Evolutionary conservation across 2,113 vertebrate genomes (phyloP).

Genomic region (Silurus asotus): DNA sequence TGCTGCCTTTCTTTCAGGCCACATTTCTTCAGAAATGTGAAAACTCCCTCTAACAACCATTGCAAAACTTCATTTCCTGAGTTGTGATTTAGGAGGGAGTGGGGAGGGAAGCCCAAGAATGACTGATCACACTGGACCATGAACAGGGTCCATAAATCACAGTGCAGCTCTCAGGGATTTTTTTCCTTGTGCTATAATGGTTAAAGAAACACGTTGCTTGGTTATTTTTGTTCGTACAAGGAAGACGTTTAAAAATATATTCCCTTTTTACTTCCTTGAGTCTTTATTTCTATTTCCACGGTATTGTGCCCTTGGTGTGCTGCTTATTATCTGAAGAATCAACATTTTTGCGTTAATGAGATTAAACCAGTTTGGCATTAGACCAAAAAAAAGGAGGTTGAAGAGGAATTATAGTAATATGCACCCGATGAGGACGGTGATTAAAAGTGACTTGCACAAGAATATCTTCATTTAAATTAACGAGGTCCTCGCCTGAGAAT

Average conservation of each 20-base stretch:
- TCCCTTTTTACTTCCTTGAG: not conserved
- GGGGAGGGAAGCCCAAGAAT: not conserved
- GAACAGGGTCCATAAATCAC: not conserved
- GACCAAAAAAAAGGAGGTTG: not conserved
- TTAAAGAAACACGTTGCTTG: not conserved
- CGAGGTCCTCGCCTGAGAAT: slow-evolving; percentile 15
- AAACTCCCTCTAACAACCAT: not conserved
- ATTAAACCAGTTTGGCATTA: not conserved
- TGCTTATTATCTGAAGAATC: not conserved
- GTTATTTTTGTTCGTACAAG: not conserved
- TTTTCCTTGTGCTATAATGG: not conserved
- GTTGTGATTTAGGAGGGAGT: not conserved
- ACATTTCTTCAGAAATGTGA: too few species aligned
- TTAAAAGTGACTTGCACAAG: not conserved
- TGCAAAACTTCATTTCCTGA: not conserved
- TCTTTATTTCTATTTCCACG: not conserved
- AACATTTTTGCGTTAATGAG: not conserved
- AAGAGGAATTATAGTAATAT: slow-evolving; percentile 20
- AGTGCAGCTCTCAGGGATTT: not conserved
- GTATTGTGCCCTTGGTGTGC: not conserved
- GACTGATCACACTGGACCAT: not conserved
- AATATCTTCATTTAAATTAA: slow-evolving; percentile 29
- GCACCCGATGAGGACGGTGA: not conserved
- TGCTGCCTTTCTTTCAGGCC: not conserved
- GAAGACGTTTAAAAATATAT: not conserved